A percentile compares a stretch with the other conserved stretches of the same genome.
Evolutionary conservation across 2,113 vertebrate species (phyloP).

Genomic region (Corvus moneduloides): DNA sequence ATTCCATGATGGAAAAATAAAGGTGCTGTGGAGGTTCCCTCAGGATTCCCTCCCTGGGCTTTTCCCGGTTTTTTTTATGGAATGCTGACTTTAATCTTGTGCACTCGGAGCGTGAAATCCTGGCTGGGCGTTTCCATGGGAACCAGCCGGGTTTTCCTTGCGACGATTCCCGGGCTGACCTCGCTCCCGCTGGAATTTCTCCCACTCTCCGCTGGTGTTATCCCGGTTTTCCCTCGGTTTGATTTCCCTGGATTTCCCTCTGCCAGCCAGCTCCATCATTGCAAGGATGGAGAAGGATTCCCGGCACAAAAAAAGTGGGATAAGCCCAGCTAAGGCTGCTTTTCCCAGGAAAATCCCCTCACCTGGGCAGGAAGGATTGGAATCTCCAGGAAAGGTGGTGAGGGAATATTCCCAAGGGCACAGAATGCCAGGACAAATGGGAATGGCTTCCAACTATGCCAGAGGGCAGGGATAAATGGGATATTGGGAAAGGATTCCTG

Average conservation of each 20-base stretch:
- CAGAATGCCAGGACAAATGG: background rate
- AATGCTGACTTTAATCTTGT: background rate
- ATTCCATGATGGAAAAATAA: background rate
- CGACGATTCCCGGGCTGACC: background rate
- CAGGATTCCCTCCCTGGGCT: background rate
- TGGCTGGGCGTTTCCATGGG: background rate
- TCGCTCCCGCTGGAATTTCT: background rate
- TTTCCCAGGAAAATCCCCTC: background rate
- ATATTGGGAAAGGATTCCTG: background rate
- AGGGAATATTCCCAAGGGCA: background rate
- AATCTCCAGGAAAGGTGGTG: background rate
- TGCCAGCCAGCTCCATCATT: background rate
- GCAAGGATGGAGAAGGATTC: background rate
- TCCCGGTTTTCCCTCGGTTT: background rate
- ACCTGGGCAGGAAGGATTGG: background rate
- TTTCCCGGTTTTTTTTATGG: background rate
- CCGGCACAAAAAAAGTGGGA: rapidly evolving
- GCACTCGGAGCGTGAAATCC: background rate
- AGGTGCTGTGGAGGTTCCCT: background rate
- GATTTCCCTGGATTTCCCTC: background rate
- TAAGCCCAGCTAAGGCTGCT: background rate
- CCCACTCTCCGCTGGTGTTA: background rate
- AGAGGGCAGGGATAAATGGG: background rate
- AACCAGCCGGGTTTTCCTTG: background rate
- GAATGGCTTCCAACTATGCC: background rate